Evolutionary conservation across 2,888 invertebrate genomes (phyloP), one percentile per base, ranked within the genome.

Genomic region (Drosophila testacea): DNA sequence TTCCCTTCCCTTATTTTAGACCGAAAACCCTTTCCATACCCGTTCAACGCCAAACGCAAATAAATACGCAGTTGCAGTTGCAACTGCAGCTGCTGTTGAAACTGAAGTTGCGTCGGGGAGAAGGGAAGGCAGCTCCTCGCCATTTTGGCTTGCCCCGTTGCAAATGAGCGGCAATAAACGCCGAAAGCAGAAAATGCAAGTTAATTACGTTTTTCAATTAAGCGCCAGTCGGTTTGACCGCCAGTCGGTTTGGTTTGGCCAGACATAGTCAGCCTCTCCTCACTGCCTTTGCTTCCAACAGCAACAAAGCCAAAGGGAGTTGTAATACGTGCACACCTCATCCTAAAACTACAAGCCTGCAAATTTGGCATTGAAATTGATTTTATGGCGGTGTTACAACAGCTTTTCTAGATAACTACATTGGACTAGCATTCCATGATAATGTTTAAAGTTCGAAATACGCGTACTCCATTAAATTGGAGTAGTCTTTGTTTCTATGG

Each of bases 151-250:
- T 46, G 66, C 46, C 59, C 67, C 86, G 66, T 88, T 85, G 83
- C 85, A 85, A 85, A 85, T 87, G 85, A 87, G 85, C 76, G 77
- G 81, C 88, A 84, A 85, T 87, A 83, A 87, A 83, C 79, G 88
- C 83, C 81, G 79, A 85, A 81, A 85, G 85, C 85, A 87, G 88
- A 87, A 87, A 85, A 85, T 85, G 76, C 83, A 83, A 87, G 88
- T 85, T 85, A 85, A 85, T 85, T 85, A 87, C 85, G 88, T 85
- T 85, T 85, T 85, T 85, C 88, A 84, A 85, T 85, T 85, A 85
- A 83, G 85, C 85, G 74, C 69, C 69, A 62, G 73, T 65, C 67
- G 76, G 73, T 83, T 64, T 81, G 67, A 69, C 75, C 82, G 65
- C 63, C 48, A 56, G 34, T 38, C 36, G 72, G 76, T 59, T 34